These are phyloP conservation scores for Cremastinae sp. DNA, from an alignment of 2,888 invertebrate species.

Conservation along the genomic window DNA sequence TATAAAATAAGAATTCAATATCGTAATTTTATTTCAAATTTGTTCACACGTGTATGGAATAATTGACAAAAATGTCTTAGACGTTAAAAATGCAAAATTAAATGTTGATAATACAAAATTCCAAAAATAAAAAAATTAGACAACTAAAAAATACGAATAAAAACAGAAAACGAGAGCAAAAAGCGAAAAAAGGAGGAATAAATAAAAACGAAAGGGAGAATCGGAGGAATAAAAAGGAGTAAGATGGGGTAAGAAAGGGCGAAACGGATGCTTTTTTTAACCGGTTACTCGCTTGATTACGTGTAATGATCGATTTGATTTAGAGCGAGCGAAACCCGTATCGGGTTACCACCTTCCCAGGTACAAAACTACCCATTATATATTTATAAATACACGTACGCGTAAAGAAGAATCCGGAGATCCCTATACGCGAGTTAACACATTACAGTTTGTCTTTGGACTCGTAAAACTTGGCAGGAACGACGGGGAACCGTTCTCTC, in stretches of 20 bases:
- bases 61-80: too few species aligned
- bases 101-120: conserved; percentile 11
- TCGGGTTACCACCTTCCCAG: conserved; percentile 71
- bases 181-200: conserved; percentile 34
- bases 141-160: not conserved
- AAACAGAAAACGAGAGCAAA: conserved; percentile 6
- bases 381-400: conserved; percentile 1
- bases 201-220: conserved; percentile 2
- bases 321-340: conserved; percentile 69
- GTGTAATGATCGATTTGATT: conserved; percentile 78
- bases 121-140: conserved; percentile 1
- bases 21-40: too few species aligned
- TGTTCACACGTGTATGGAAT: too few species aligned
- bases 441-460: conserved; percentile 26
- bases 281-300: conserved; percentile 77
- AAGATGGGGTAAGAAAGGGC: conserved; percentile 54
- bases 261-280: conserved; percentile 59
- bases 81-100: too few species aligned
- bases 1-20: too few species aligned
- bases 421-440: conserved; percentile 11
- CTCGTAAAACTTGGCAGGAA: conserved; percentile 42
- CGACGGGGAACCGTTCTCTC: conserved; percentile 41
- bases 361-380: conserved; percentile 48
- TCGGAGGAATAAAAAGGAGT: conserved; percentile 48
- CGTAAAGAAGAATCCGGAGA: not conserved